Evolutionary conservation across 92 coral and sea anemone genomes (phyloP).

Genomic region (Palythoa heliodiscus): DNA sequence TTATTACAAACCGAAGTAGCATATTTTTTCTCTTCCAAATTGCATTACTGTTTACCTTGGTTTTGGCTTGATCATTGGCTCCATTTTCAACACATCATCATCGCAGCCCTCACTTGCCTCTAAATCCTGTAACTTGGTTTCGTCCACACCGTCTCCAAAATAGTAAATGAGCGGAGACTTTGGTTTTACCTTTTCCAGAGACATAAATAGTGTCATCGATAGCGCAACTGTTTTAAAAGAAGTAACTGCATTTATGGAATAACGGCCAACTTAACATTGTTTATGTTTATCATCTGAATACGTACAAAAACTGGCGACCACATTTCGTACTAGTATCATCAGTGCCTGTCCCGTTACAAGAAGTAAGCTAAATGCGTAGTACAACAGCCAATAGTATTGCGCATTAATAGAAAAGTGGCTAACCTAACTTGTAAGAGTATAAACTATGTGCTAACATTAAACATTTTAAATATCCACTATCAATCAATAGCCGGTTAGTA

Average conservation of each 20-base stretch:
- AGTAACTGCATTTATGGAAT: too few species aligned
- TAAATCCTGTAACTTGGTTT: constrained; percentile 30
- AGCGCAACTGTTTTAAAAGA: not conserved
- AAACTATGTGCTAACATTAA: too few species aligned
- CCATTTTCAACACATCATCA: constrained; percentile 78
- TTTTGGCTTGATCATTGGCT: constrained; percentile 70
- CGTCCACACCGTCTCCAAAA: constrained; percentile 50
- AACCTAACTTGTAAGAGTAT: too few species aligned
- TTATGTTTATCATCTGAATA: too few species aligned
- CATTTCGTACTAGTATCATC: too few species aligned
- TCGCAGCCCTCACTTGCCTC: constrained; percentile 48
- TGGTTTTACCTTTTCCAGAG: constrained; percentile 77
- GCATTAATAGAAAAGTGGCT: too few species aligned
- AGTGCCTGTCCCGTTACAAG: not conserved
- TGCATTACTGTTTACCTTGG: constrained; percentile 67
- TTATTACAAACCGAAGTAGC: not conserved
- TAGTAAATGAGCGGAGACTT: constrained; percentile 86
- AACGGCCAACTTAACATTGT: not conserved
- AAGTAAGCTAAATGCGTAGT: too few species aligned
- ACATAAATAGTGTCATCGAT: not conserved
- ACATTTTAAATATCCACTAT: too few species aligned
- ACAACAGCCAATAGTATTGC: not conserved
- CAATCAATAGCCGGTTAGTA: too few species aligned
- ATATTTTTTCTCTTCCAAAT: not conserved
- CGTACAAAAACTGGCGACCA: too few species aligned